Percentiles rank a stretch among this genome's conserved stretches.
Conservation (phyloP, 35 echinoderm and acorn worm genomes). For the Apostichopus japonicus region DNA sequence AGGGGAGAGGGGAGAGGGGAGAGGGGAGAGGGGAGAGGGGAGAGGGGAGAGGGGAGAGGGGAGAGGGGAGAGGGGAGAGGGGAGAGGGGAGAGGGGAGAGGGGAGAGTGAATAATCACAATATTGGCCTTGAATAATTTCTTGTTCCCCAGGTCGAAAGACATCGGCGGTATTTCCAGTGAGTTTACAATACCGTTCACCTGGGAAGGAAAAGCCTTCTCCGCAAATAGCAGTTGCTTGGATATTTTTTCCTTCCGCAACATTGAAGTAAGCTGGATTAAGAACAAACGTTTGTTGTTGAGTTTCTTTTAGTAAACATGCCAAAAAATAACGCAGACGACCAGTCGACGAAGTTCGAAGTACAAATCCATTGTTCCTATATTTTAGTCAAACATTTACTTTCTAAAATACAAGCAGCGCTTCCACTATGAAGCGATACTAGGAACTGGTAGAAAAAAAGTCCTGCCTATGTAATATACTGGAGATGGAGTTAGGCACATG, state of each 20-base stretch:
- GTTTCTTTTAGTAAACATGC: background rate
- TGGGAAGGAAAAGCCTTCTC: slow-evolving; percentile 73
- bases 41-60: too few relatives aligned
- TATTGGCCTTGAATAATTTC: slow-evolving; percentile 84
- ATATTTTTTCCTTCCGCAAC: slow-evolving; percentile 88
- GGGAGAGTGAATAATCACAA: slow-evolving; percentile 95
- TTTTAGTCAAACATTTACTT: too few relatives aligned
- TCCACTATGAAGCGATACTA: too few relatives aligned
- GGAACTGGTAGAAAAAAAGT: too few relatives aligned
- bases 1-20: too few relatives aligned
- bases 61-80: too few relatives aligned
- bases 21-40: too few relatives aligned
- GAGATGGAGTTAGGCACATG: too few relatives aligned
- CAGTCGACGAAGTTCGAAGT: background rate
- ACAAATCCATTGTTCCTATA: background rate
- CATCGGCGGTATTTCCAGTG: slow-evolving; percentile 93
- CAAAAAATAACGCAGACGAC: background rate
- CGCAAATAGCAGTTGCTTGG: slow-evolving; percentile 85
- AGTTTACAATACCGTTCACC: slow-evolving; percentile 87
- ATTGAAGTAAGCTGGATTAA: slow-evolving; percentile 87
- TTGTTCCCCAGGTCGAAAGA: slow-evolving; percentile 69
- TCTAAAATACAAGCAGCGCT: background rate
- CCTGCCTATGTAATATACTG: too few relatives aligned
- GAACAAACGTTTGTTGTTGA: slow-evolving; percentile 43
- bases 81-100: too few relatives aligned